A percentile compares a stretch with the other conserved stretches of the same genome.
Evolutionary conservation across 2,888 invertebrate species (phyloP).

Genomic region (Heliconius sara): DNA sequence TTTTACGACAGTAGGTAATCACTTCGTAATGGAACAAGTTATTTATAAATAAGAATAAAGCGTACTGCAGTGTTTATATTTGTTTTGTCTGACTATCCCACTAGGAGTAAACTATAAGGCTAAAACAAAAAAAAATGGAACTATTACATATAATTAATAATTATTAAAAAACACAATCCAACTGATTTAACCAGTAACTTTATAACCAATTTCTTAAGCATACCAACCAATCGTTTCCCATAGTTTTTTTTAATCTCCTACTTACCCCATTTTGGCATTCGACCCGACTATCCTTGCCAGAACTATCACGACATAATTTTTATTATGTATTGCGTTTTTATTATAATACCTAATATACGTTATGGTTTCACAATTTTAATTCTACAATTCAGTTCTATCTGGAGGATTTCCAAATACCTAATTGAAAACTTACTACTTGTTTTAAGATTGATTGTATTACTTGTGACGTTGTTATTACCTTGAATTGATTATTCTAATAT

Average conservation of each 20-base stretch:
- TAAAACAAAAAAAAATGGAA: too few species aligned
- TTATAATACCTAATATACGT: conserved; percentile 45
- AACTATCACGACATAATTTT: conserved; percentile 51
- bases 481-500: not conserved
- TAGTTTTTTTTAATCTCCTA: conserved; percentile 45
- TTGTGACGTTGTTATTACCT: not conserved
- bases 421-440: conserved; percentile 26
- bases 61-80: too few species aligned
- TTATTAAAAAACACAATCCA: not conserved
- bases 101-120: too few species aligned
- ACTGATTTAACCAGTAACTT: not conserved
- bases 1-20: too few species aligned
- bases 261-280: conserved; percentile 54
- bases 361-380: conserved; percentile 42
- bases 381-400: conserved; percentile 21
- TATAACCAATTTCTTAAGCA: conserved; percentile 7
- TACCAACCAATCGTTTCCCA: conserved; percentile 4
- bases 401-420: conserved; percentile 36
- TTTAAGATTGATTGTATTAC: conserved; percentile 17
- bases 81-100: too few species aligned
- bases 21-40: too few species aligned
- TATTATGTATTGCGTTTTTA: conserved; percentile 46
- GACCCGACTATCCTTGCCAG: conserved; percentile 51
- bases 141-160: too few species aligned
- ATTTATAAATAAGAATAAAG: too few species aligned